Percentiles rank a stretch among this genome's conserved stretches.
Evolutionary conservation across 2,797 vertebrate genomes (phyloP).

Genomic region (Falco rusticolus): DNA sequence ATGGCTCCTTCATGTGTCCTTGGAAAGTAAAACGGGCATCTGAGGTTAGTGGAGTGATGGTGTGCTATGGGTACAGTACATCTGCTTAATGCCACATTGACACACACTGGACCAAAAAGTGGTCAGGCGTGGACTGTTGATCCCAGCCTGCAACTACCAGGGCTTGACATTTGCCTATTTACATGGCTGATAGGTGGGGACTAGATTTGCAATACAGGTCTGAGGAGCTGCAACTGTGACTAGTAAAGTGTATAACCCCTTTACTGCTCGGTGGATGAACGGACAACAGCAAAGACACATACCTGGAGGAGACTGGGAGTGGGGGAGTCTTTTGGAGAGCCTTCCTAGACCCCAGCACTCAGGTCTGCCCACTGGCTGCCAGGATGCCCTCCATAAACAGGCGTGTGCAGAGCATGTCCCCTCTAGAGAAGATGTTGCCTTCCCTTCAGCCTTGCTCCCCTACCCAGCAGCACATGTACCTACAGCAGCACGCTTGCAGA

Average conservation of each 20-base stretch:
- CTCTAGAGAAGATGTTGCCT: not conserved
- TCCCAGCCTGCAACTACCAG: not conserved
- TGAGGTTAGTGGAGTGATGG: not conserved
- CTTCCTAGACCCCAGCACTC: not conserved
- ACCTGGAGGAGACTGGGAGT: not conserved
- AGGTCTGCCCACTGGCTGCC: not conserved
- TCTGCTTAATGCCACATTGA: not conserved
- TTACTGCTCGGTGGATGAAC: not conserved
- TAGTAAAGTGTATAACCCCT: not conserved
- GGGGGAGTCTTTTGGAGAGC: not conserved
- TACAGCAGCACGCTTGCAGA: not conserved
- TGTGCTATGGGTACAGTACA: not conserved
- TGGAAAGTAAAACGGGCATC: not conserved
- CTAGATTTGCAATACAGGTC: not conserved
- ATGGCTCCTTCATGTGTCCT: not conserved
- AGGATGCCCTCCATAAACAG: not conserved
- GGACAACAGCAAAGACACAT: not conserved
- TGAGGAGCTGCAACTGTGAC: not conserved
- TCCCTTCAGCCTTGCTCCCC: not conserved
- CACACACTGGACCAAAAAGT: not conserved
- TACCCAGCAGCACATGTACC: accelerated
- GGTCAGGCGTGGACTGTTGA: not conserved
- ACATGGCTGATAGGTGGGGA: not conserved
- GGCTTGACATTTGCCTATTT: not conserved
- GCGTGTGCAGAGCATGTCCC: not conserved